A percentile compares a stretch with the other conserved stretches of the same genome.
These are phyloP conservation scores for Entomobrya multifasciata DNA, from an alignment of 2,888 invertebrate genomes.

Conservation along the genomic window DNA sequence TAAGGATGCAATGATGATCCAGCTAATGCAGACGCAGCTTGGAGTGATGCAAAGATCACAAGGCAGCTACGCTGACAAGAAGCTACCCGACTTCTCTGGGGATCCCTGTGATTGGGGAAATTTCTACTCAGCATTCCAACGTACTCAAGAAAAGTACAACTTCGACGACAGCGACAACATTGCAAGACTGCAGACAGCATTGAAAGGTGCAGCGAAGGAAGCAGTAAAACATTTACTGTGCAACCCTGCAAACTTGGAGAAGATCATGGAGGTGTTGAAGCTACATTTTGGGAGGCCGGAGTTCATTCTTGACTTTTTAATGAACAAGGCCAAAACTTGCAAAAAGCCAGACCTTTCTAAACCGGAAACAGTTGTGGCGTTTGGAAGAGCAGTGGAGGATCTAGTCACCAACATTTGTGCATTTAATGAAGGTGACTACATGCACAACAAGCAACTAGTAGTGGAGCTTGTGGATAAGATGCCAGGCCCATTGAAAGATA, in stretches of 20 bases:
- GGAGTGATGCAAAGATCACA: background rate
- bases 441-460: background rate
- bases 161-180: background rate
- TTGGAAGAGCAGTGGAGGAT: background rate
- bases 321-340: background rate
- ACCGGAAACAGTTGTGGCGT: background rate
- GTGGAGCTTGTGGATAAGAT: conserved; percentile 16
- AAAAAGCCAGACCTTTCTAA: background rate
- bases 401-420: background rate
- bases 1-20: too few species aligned
- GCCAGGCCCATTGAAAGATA: background rate
- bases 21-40: too few species aligned
- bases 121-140: background rate
- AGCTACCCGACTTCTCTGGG: conserved; percentile 25
- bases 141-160: background rate
- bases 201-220: background rate
- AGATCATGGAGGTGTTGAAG: background rate
- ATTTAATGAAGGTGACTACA: background rate
- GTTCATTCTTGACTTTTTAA: background rate
- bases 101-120: background rate
- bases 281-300: background rate
- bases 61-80: background rate
- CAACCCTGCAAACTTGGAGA: background rate
- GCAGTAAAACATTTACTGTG: background rate
- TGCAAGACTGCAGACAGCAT: background rate